Evolutionary conservation across 2,113 vertebrate genomes (phyloP), one percentile per base, ranked within the genome.

Genomic region (Zapornia atra): DNA sequence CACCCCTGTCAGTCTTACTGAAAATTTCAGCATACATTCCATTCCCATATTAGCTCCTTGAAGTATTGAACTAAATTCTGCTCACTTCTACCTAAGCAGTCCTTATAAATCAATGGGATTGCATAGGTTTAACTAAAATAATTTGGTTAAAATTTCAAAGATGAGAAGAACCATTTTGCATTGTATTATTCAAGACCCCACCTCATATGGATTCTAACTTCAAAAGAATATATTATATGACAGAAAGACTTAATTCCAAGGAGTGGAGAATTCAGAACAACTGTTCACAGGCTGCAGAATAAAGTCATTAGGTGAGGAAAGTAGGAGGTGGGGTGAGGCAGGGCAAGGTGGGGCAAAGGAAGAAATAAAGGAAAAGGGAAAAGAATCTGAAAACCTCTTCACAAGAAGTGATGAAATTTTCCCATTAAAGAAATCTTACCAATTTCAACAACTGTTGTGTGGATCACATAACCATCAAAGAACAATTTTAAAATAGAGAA

Each of bases 251-350:
- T n/a, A 53, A 31, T 79, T 78, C 25, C 78, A 31, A 85, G 61
- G 42, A 85, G 51, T 34, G 33, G 25, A 34, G 56, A 82, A 76
- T n/a, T 82, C 40, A 76, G 61, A 82, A 46, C 3, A 59, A 7
- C 21, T 83, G 46, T 69, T 91, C 33, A 57, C 20, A 33, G 5
- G 5, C 11, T 53, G 66, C 79, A 59, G 36, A 83, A 63, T 34
- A 69, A 75, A 86, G 44, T 5, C 25, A 53, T 76, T 33, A 82
- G 25, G 15, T 0, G 6, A 86, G 44, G 19, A 69, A 75, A 73
- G 7, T 4, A 80, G 29, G 22, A 54, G 18, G 22, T 0, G 4
- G 20, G 6, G 13, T 88, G 33, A 69, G 34, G 15, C 0, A 0
- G 18, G 5, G 4, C 1, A 2, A 57, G 33, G 38, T 53, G 13